phyloP scores from a whole-genome alignment of 2,888 invertebrate species.

The Megamerina dolium region DNA sequence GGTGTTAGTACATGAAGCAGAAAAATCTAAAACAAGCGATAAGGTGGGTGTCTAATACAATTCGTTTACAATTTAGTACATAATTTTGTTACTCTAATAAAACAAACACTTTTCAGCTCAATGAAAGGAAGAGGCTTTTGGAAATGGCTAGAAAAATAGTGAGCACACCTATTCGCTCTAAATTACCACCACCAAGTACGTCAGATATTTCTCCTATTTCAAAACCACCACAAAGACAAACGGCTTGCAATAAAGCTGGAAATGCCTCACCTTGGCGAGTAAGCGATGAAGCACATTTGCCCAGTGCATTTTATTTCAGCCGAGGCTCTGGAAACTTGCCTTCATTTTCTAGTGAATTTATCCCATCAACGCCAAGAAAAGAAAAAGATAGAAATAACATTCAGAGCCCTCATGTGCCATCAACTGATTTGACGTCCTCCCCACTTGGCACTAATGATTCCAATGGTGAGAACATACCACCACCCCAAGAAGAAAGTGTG shows the following conservation, averaged over 20 bases:
- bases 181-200: not conserved
- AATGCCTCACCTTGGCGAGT: slow-evolving; percentile 43
- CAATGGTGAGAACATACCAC: slow-evolving; percentile 39
- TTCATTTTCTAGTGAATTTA: slow-evolving; percentile 43
- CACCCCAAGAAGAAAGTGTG: slow-evolving; percentile 12
- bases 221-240: not conserved
- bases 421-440: slow-evolving; percentile 14
- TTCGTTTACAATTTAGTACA: too few species aligned
- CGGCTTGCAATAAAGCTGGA: slow-evolving; percentile 6
- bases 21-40: too few species aligned
- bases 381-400: slow-evolving; percentile 6
- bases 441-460: slow-evolving; percentile 38
- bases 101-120: too few species aligned
- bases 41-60: too few species aligned
- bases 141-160: slow-evolving; percentile 33
- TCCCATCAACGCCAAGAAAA: slow-evolving; percentile 28
- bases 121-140: slow-evolving; percentile 26
- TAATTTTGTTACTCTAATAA: too few species aligned
- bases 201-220: slow-evolving; percentile 29
- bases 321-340: slow-evolving; percentile 39
- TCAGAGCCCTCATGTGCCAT: not conserved
- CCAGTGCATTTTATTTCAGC: slow-evolving; percentile 36
- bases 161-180: slow-evolving; percentile 34
- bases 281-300: slow-evolving; percentile 33
- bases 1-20: slow-evolving; percentile 33